Evolutionary conservation across 1,140 invertebrate species (phyloP), one percentile per base, ranked within the genome.

Genomic region (Catajapyx aquilonaris): DNA sequence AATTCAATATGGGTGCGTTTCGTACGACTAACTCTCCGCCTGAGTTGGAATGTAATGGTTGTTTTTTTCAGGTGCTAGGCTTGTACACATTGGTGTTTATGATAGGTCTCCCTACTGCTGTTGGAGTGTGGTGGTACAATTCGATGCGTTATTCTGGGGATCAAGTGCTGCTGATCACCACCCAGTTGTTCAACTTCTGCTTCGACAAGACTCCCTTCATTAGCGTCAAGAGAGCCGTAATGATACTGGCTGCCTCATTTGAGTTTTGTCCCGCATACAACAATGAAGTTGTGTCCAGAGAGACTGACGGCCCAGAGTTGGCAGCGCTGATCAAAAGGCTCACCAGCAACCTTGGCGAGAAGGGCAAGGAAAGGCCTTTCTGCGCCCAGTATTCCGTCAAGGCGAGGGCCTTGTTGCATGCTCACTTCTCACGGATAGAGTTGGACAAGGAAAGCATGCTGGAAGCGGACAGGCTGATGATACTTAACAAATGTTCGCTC

Each of bases 111-210:
- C 93, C 93, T 10, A 80, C 81, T 37, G 75, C 76, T 44, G 80
- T 97, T 44, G 91, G 91, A 32, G 81, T 84, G 47, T 98, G 94
- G 94, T 99, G 95, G 94, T 94, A 96, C 57, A 73, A 81, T 40
- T 94, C 88, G 34, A 95, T 96, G 43, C 77, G 88, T 50, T 98
- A 87, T 57, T 90, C 85, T 45, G 86, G 85, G 45, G 88, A 93
- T 55, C 81, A 91, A 66, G 88, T 98, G 9, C 61, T 98, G 5
- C 55, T 98, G 16, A 83, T 93, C 51, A 98, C 94, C 15, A 87
- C 88, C 1, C 76, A 91, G 54, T 71, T 97, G 55, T 98, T 94
- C 59, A 90, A 83, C 51, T 86, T 78, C 50, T 96, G 91, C 56
- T 84, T 97, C 49, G 76, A 88, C 53, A 93, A 93, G 62, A 94